Percentiles rank a stretch among this genome's conserved stretches.
These are phyloP conservation scores for Chrosomus eos DNA, from an alignment of 2,797 vertebrate genomes.

Conservation along the genomic window DNA sequence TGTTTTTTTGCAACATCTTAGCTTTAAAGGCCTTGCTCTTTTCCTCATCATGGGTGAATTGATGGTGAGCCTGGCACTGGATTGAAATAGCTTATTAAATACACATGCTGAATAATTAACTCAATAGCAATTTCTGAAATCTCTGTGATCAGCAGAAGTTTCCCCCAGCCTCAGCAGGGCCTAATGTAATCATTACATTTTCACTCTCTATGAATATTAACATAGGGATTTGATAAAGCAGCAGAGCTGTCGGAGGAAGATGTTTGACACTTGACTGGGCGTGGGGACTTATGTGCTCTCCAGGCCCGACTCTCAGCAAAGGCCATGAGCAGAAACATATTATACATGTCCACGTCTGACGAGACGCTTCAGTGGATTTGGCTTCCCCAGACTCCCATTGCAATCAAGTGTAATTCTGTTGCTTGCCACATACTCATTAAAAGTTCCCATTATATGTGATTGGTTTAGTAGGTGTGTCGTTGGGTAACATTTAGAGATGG, in stretches of 20 bases:
- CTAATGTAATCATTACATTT: constrained; percentile 79
- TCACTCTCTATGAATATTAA: constrained; percentile 69
- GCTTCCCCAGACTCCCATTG: constrained; percentile 70
- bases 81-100: constrained; percentile 78
- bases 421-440: constrained; percentile 76
- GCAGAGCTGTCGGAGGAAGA: constrained; percentile 67
- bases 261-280: constrained; percentile 71
- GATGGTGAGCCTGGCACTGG: constrained; percentile 69
- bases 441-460: constrained; percentile 77
- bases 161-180: constrained; percentile 75
- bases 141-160: constrained; percentile 80
- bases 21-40: constrained; percentile 7
- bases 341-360: constrained; percentile 47
- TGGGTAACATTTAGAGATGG: constrained; percentile 40
- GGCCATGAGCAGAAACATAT: constrained; percentile 28
- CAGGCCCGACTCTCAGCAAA: not conserved
- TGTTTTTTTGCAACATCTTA: not conserved
- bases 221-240: constrained; percentile 66
- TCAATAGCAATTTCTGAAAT: constrained; percentile 79
- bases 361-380: constrained; percentile 53
- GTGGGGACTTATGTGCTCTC: constrained; percentile 24
- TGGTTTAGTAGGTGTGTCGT: constrained; percentile 73
- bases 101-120: constrained; percentile 81
- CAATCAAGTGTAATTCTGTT: constrained; percentile 78
- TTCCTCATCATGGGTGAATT: constrained; percentile 67